phyloP scores from a whole-genome alignment of 2,888 invertebrate genomes.

The Tachina fera region DNA sequence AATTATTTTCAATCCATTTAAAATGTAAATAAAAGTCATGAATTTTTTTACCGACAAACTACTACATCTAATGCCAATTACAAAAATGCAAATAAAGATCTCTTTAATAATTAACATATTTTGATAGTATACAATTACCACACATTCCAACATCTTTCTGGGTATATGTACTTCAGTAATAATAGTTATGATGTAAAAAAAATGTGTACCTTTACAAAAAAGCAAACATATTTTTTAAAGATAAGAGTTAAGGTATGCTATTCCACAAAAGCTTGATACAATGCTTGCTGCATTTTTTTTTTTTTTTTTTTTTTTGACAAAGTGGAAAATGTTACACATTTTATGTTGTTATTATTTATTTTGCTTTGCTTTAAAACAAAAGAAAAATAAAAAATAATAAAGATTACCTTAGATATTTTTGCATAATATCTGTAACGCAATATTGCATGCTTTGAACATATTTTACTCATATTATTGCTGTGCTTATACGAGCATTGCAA shows the following conservation, averaged over 20 bases:
- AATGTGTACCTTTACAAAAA: slow-evolving; percentile 13
- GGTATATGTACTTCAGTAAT: background rate
- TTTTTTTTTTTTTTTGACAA: slow-evolving; percentile 34
- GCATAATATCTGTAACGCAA: slow-evolving; percentile 67
- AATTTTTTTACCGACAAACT: slow-evolving; percentile 1
- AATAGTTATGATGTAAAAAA: slow-evolving; percentile 20
- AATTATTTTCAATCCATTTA: background rate
- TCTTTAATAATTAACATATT: slow-evolving; percentile 32
- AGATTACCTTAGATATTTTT: slow-evolving; percentile 65
- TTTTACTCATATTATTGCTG: slow-evolving; percentile 35
- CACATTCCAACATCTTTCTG: background rate
- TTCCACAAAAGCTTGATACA: background rate
- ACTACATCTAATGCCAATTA: slow-evolving; percentile 11
- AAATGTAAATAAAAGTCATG: background rate
- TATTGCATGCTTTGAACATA: slow-evolving; percentile 64
- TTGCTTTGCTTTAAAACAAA: slow-evolving; percentile 28
- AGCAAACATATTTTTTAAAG: slow-evolving; percentile 22
- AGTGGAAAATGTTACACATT: slow-evolving; percentile 47
- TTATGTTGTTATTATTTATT: slow-evolving; percentile 28
- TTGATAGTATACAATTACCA: slow-evolving; percentile 31
- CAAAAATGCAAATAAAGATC: slow-evolving; percentile 10
- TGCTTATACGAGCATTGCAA: slow-evolving; percentile 23
- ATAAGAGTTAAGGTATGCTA: background rate
- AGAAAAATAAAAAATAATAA: background rate
- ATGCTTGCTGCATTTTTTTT: background rate